Percentiles rank a stretch among this genome's conserved stretches.
These are phyloP conservation scores for Calameuta filiformis DNA, from an alignment of 2,888 invertebrate species.

Conservation along the genomic window DNA sequence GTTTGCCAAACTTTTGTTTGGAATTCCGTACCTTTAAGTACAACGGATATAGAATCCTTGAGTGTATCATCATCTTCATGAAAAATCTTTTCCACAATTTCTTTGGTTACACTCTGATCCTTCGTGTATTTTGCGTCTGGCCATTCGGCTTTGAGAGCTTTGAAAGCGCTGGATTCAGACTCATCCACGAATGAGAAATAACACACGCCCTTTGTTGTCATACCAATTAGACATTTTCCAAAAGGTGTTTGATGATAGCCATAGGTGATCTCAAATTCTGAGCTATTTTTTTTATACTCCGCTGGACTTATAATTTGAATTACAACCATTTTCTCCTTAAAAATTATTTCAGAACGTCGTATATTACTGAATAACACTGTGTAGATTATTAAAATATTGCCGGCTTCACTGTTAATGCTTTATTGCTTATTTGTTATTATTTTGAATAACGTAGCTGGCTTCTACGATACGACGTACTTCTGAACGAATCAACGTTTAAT, in stretches of 20 bases:
- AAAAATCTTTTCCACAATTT: slow-evolving; percentile 34
- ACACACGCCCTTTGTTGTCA: slow-evolving; percentile 39
- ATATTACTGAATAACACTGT: not conserved
- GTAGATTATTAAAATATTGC: not conserved
- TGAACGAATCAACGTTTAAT: not conserved
- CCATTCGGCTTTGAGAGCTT: slow-evolving; percentile 39
- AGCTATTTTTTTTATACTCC: slow-evolving; percentile 19
- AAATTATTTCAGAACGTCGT: not conserved
- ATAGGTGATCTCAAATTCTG: slow-evolving; percentile 39
- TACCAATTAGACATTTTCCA: slow-evolving; percentile 47
- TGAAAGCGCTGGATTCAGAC: slow-evolving; percentile 25
- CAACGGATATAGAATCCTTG: slow-evolving; percentile 25
- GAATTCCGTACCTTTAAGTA: slow-evolving; percentile 55
- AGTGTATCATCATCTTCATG: slow-evolving; percentile 1
- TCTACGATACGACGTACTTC: not conserved
- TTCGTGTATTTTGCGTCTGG: slow-evolving; percentile 30
- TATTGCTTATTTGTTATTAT: not conserved
- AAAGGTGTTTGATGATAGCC: slow-evolving; percentile 45
- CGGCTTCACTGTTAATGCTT: not conserved
- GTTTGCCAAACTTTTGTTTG: slow-evolving; percentile 54
- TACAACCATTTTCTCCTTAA: slow-evolving; percentile 19
- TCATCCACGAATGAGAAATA: slow-evolving; percentile 43
- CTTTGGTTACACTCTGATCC: slow-evolving; percentile 16
- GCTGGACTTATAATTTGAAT: slow-evolving; percentile 21
- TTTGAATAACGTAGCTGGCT: not conserved